Evolutionary conservation across 2,888 invertebrate species (phyloP), one percentile per base, ranked within the genome.

Genomic region (Agonopterix subpropinquella): DNA sequence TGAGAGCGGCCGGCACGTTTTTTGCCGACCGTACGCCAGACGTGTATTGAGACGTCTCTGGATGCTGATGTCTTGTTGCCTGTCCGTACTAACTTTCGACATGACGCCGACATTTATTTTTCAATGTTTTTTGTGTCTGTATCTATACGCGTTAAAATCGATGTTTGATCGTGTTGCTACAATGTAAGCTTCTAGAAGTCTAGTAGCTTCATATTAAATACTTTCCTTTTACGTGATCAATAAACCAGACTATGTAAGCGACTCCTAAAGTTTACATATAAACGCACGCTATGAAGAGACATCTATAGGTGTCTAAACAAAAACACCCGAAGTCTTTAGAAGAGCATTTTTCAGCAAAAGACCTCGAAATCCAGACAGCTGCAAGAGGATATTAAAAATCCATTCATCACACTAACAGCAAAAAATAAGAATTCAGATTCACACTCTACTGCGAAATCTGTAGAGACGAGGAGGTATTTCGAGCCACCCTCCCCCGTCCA

Each of bases 61-160:
- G 84, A 85, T 82, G 81, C 82, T 85, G 84, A 78, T 80, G 85
- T 84, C 87, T 84, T 82, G 86, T 86, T 76, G 77, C 75, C 75
- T 84, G 84, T 83, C 82, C 68, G 69, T 73, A 73, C 79, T 70
- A 73, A 78, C 78, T 72, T 71, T 74, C 75, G 72, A 84, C 85
- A 81, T 80, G 81, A 80, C 78, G 73, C 65, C 67, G 72, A 79
- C 77, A 76, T 80, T 53, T 79, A 77, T 78, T 80, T 80, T 74
- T 73, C 69, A 64, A 67, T 71, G 68, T 70, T 73, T 72, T 73
- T 72, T 69, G 62, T 35, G 5, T 59, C 59, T 46, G 48, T 57
- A 56, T 58, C 61, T 28, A 28, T 28, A 59, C 59, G 58, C 57
- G 56, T 56, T 57, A 58, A 59, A 53, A 56, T 28, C 56, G 54